Evolutionary conservation across 2,113 vertebrate genomes (phyloP), one percentile per base, ranked within the genome.

Genomic region (Vulpes vulpes): DNA sequence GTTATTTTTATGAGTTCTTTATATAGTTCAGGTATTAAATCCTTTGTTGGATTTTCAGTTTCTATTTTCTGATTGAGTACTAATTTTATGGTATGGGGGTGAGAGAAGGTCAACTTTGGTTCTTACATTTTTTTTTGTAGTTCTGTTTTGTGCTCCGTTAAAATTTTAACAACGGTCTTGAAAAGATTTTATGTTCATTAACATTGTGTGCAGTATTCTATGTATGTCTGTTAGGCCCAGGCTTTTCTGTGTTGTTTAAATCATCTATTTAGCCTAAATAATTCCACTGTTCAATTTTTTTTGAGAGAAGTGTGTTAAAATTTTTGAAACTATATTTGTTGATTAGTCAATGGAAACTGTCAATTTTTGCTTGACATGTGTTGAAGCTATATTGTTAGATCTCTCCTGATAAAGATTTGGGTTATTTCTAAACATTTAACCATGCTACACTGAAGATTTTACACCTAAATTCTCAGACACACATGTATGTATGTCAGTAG

Each of bases 391-490:
- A 15, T 65, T 87, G 16, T 87, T 78, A 78, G 43, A 65, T 38
- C 5, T 10, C n/a, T 95, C 32, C 4, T 86, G 16, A 85, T 59
- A 89, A 95, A 92, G n/a, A 95, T 22, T 71, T 62, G 69, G 4
- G 43, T 83, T 96, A 1, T 80, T 90, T 62, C 35, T 91, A 73
- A 59, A 35, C 0, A 35, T 69, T 74, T 85, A 97, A 81, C 88
- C 27, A 90, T 94, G 17, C 30, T 69, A 38, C 6, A 60, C 0
- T 92, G 60, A 92, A 79, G 43, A 82, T 86, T 67, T 81, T 92
- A 3, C 78, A 86, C 4, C 35, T 97, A 92, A 89, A 96, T 82
- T 85, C 51, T 60, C 43, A 97, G 78, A 51, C 30, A 93, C 27
- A 86, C 8, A 60, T 59, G 9, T n/a, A 62, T n/a, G 43, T 38